Percentiles rank a stretch among this genome's conserved stretches.
These are phyloP conservation scores for Tachuris rubrigastra DNA, from an alignment of 2,113 vertebrate species.

Conservation along the genomic window DNA sequence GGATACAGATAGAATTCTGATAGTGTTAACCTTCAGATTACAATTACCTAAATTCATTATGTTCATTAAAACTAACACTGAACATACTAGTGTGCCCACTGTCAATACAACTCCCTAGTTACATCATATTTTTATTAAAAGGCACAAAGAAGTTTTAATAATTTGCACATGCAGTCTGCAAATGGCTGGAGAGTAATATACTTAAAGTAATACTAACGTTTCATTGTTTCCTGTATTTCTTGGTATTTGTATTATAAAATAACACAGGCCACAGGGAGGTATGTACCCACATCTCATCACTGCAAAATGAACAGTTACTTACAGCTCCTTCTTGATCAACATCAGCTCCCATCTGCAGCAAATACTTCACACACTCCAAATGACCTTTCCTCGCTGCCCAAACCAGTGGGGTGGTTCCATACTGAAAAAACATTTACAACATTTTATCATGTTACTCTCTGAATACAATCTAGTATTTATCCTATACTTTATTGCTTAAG, in stretches of 20 bases:
- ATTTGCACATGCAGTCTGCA: neutral
- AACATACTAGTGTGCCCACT: neutral
- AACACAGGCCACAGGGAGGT: neutral
- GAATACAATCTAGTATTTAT: neutral
- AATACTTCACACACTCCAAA: constrained; percentile 89
- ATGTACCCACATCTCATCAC: neutral
- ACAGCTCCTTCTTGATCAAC: constrained; percentile 98
- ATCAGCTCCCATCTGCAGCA: constrained; percentile 93
- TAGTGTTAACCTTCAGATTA: neutral
- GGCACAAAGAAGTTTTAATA: neutral
- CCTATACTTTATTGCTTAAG: neutral
- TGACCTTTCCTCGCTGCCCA: constrained; percentile 96
- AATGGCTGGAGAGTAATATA: neutral
- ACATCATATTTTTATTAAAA: neutral
- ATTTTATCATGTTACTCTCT: neutral
- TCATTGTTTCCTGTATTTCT: neutral
- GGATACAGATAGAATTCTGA: neutral
- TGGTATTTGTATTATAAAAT: neutral
- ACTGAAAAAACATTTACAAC: constrained; percentile 72
- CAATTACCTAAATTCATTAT: neutral
- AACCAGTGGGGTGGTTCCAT: constrained; percentile 94
- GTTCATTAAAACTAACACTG: neutral
- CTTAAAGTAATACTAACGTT: neutral
- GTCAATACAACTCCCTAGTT: neutral
- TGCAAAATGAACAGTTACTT: constrained; percentile 37